Evolutionary conservation across 1,140 invertebrate species (phyloP).

Genomic region (Hylaeus anthracinus): DNA sequence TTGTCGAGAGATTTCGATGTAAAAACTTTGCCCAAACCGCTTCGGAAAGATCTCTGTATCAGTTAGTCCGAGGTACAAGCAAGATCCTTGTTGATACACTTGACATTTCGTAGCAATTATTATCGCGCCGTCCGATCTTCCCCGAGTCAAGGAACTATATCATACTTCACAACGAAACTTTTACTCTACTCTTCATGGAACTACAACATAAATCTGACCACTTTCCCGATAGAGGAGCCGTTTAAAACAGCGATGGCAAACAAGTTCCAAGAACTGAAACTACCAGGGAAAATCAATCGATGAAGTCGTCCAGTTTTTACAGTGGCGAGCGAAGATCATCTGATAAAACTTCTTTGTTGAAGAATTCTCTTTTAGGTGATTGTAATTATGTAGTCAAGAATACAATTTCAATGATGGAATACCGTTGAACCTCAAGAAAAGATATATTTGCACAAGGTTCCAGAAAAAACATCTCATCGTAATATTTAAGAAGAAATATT

Average conservation of each 20-base stretch:
- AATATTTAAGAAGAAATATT: no score
- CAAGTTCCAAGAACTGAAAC: neutral
- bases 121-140: conserved; percentile 41
- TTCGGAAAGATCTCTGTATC: conserved; percentile 13
- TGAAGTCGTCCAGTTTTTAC: neutral
- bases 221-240: conserved; percentile 33
- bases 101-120: conserved; percentile 49
- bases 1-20: neutral
- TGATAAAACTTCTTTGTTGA: neutral
- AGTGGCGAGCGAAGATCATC: neutral
- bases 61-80: conserved; percentile 24
- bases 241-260: conserved; percentile 1
- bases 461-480: no score
- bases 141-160: conserved; percentile 10
- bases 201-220: conserved; percentile 28
- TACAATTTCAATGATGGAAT: no score
- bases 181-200: conserved; percentile 34
- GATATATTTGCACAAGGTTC: no score
- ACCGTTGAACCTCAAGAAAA: no score
- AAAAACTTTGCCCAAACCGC: neutral
- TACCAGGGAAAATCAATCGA: neutral
- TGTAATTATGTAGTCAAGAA: no score
- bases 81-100: conserved; percentile 48
- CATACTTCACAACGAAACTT: conserved; percentile 35
- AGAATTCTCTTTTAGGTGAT: neutral